A percentile compares a stretch with the other conserved stretches of the same genome.
Conservation (phyloP, 2,113 vertebrate genomes). For the Podilymbus podiceps region DNA sequence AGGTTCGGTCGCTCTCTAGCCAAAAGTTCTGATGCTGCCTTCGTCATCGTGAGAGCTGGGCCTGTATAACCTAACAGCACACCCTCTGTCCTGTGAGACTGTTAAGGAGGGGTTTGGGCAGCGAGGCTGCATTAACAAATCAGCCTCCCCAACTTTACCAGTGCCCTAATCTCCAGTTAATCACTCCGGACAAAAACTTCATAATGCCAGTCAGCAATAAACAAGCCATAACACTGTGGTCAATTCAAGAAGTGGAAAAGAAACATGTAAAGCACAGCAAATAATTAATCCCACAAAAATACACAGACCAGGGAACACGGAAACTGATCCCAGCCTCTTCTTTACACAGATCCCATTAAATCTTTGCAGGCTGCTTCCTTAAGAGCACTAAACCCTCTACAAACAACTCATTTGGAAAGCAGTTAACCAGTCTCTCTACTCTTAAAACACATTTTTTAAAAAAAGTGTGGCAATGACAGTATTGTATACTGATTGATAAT, state of each 20-base stretch:
- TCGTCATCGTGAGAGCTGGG: neutral
- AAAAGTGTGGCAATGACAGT: neutral
- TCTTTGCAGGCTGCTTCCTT: neutral
- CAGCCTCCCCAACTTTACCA: neutral
- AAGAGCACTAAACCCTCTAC: neutral
- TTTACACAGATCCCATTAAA: neutral
- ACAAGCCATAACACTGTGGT: neutral
- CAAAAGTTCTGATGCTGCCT: accelerated
- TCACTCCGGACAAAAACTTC: neutral
- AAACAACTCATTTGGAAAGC: neutral
- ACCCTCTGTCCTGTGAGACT: neutral
- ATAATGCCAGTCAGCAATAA: neutral
- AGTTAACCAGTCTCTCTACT: neutral
- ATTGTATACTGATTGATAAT: neutral
- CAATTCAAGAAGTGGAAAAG: neutral
- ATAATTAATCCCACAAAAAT: neutral
- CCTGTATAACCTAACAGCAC: neutral
- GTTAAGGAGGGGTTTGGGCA: neutral
- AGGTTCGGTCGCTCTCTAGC: neutral
- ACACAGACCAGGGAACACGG: neutral
- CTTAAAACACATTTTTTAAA: neutral
- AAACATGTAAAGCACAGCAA: neutral
- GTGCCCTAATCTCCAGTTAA: neutral
- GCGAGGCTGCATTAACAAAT: neutral
- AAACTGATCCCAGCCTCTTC: neutral